A percentile compares a stretch with the other conserved stretches of the same genome.
Conservation (phyloP, 2,113 vertebrate species). For the Myotis yumanensis region DNA sequence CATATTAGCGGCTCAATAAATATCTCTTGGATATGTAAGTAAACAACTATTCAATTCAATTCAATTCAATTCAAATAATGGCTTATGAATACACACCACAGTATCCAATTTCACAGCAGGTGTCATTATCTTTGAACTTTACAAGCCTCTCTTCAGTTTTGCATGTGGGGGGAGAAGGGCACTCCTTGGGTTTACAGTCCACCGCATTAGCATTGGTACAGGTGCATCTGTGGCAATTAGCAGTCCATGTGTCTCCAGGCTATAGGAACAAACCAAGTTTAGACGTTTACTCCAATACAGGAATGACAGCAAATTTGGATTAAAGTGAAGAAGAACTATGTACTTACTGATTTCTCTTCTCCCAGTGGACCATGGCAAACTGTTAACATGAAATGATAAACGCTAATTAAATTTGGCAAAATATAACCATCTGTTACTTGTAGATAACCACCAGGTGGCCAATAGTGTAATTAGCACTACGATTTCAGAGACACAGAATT, state of each 20-base stretch:
- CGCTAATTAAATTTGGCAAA: conserved; percentile 54
- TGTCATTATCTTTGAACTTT: conserved; percentile 52
- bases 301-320: not conserved
- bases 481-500: conserved; percentile 18
- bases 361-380: conserved; percentile 74
- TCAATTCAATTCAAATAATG: not conserved
- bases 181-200: conserved; percentile 53
- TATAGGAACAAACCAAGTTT: conserved; percentile 38
- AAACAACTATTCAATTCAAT: not conserved
- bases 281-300: not conserved
- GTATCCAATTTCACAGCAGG: conserved; percentile 67
- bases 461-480: not conserved
- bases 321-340: not conserved
- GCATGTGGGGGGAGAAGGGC: conserved; percentile 67
- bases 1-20: not conserved
- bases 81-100: conserved; percentile 64
- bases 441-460: conserved; percentile 36
- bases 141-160: conserved; percentile 49
- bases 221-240: conserved; percentile 67
- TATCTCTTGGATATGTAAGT: not conserved
- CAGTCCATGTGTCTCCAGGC: conserved; percentile 74
- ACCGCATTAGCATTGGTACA: conserved; percentile 50
- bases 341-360: conserved; percentile 77
- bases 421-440: conserved; percentile 46
- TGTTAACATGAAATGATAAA: conserved; percentile 67